phyloP scores from a whole-genome alignment of 1,140 invertebrate species.

The Panagrolaimus sp. region DNA sequence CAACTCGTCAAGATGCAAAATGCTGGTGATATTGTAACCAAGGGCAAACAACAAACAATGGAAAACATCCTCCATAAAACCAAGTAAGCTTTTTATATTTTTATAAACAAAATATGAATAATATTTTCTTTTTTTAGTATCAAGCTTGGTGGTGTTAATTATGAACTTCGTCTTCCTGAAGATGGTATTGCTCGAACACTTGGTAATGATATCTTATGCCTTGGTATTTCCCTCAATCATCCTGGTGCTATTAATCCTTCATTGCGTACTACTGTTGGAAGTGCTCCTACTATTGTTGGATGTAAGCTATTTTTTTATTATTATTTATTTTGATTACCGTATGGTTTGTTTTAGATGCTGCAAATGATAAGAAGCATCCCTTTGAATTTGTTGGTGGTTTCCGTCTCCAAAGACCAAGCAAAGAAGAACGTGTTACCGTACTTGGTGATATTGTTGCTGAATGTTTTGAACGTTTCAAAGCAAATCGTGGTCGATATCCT shows the following conservation, averaged over 20 bases:
- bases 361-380: constrained; percentile 22
- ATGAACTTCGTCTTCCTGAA: not conserved
- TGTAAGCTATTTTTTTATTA: not conserved
- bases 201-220: not conserved
- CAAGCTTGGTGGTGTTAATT: constrained; percentile 11
- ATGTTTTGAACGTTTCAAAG: constrained; percentile 22
- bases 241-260: constrained; percentile 9
- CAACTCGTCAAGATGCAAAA: not conserved
- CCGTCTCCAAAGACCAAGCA: constrained; percentile 19
- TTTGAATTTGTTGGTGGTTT: constrained; percentile 32
- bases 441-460: constrained; percentile 25
- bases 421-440: constrained; percentile 36
- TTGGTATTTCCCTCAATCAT: constrained; percentile 13
- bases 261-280: constrained; percentile 11
- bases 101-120: not conserved
- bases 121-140: not conserved
- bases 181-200: not conserved
- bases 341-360: constrained; percentile 17
- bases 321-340: not conserved
- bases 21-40: not conserved
- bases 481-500: constrained; percentile 9
- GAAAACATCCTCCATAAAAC: constrained; percentile 11
- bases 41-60: not conserved
- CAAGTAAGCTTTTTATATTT: not conserved
- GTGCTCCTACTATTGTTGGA: not conserved